Base-by-base conservation (phyloP, 2,888 invertebrate species). In the Sceliomorpha sp. region DNA sequence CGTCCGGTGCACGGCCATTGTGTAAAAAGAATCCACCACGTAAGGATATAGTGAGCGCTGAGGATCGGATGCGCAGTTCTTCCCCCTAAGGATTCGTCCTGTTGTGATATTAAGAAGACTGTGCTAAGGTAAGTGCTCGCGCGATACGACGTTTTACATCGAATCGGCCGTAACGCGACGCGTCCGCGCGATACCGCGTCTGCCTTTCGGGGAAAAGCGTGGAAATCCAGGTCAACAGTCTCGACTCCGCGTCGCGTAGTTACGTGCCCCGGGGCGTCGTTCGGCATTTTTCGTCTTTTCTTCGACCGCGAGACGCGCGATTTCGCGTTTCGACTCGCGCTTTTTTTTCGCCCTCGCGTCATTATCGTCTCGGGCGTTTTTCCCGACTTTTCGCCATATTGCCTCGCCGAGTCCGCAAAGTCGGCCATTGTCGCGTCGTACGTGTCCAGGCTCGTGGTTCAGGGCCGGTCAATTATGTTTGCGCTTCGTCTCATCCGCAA, bases 31-130 rank as follows among this genome's bases (percentile, higher is more conserved):
- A 81, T 70, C 77, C 78, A 77, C 73, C 79, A 77, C 76, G 81
- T 76, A 79, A 77, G 83, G 85, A 75, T 81, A 80, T 83, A 82
- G 86, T 85, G 82, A 74, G 80, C 80, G 82, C 81, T 79, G 83
- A 85, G 82, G 77, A 74, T 70, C 74, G 74, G 77, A 81, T 83
- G 80, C 80, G 82, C 85, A 85, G 86, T 86, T 87, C 83, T 83
- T 84, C 80, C 77, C 67, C 67, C 60, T 68, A 76, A 81, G 79
- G 77, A 82, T 80, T 83, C 82, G 79, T 83, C 84, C 83, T 84
- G 80, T 78, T 87, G 87, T 88, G 87, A 88, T 88, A 88, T 81
- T 83, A 60, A 67, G 83, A 76, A 86, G 83, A 83, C 81, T 86
- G 87, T 86, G 87, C 87, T 85, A 86, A 87, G 85, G 88, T 88